Conservation (phyloP, 2,797 vertebrate species). For the Sebastiscus albofasciatus region DNA sequence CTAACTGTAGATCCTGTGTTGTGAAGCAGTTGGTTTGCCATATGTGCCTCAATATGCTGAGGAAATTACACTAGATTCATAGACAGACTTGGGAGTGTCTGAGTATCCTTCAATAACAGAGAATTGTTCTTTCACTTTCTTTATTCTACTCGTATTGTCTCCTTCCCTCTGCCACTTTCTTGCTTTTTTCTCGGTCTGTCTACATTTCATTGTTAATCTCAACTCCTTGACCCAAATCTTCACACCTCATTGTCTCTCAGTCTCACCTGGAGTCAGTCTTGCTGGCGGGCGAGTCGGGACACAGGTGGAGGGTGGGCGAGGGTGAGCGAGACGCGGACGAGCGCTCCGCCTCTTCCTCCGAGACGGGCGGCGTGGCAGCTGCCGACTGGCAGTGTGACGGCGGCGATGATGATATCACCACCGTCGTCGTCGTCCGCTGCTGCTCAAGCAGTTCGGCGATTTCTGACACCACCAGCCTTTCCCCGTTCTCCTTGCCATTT, state of each 20-base stretch:
- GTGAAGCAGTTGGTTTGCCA: background rate
- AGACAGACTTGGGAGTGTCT: background rate
- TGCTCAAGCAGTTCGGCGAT: constrained; percentile 13
- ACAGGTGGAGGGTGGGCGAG: constrained; percentile 83
- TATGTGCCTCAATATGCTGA: background rate
- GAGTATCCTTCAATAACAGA: background rate
- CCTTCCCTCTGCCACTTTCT: background rate
- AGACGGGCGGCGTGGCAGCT: constrained; percentile 56
- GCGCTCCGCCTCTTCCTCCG: constrained; percentile 75
- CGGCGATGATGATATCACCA: background rate
- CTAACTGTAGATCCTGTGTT: background rate
- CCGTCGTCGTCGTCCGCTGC: background rate
- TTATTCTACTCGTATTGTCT: background rate
- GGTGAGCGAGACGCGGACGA: constrained; percentile 73
- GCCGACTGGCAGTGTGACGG: constrained; percentile 45
- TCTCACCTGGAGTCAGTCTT: constrained; percentile 89
- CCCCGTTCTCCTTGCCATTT: constrained; percentile 25
- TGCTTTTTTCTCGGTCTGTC: background rate
- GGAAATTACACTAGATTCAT: background rate
- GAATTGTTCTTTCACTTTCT: background rate
- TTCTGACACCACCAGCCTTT: constrained; percentile 4
- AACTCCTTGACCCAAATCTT: background rate
- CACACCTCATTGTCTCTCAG: background rate
- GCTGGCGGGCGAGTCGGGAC: constrained; percentile 87
- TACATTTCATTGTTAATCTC: background rate